These are phyloP conservation scores for Chanos chanos DNA, from an alignment of 2,797 vertebrate genomes.

Conservation along the genomic window DNA sequence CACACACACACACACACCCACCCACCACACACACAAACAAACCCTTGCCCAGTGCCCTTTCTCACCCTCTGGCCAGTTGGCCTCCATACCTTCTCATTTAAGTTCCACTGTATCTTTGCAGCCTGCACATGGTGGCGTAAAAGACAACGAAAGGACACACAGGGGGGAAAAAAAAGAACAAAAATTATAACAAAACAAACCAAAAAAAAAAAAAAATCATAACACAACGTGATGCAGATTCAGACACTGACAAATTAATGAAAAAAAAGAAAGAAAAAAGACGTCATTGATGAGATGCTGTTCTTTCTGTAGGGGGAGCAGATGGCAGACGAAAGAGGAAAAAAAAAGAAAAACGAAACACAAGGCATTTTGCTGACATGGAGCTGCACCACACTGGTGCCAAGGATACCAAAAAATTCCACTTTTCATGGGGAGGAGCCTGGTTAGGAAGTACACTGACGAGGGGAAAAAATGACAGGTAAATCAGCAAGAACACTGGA, in stretches of 20 bases:
- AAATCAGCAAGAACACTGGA: too few species aligned
- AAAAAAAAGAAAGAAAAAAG: constrained; percentile 8
- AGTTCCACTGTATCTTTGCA: constrained; percentile 77
- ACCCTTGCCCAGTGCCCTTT: constrained; percentile 55
- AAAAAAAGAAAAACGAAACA: too few species aligned
- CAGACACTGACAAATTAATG: constrained; percentile 42
- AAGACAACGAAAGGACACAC: constrained; percentile 46
- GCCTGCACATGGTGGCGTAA: constrained; percentile 65
- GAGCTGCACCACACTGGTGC: too few species aligned
- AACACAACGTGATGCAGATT: too few species aligned
- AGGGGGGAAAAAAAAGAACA: constrained; percentile 50
- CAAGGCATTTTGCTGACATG: too few species aligned
- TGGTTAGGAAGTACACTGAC: too few species aligned
- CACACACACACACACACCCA: not conserved
- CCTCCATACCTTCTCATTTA: constrained; percentile 79
- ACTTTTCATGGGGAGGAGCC: too few species aligned
- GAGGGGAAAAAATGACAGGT: too few species aligned
- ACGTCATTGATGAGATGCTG: too few species aligned
- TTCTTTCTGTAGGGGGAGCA: too few species aligned
- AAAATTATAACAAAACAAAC: constrained; percentile 36
- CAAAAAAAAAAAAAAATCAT: constrained; percentile 49
- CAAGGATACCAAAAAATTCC: too few species aligned
- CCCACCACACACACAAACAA: constrained; percentile 10
- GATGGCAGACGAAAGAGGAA: too few species aligned
- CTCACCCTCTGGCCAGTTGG: constrained; percentile 72